Percentiles rank a stretch among this genome's conserved stretches.
Evolutionary conservation across 2,113 vertebrate genomes (phyloP).

Genomic region (Mionectes macconnelli): DNA sequence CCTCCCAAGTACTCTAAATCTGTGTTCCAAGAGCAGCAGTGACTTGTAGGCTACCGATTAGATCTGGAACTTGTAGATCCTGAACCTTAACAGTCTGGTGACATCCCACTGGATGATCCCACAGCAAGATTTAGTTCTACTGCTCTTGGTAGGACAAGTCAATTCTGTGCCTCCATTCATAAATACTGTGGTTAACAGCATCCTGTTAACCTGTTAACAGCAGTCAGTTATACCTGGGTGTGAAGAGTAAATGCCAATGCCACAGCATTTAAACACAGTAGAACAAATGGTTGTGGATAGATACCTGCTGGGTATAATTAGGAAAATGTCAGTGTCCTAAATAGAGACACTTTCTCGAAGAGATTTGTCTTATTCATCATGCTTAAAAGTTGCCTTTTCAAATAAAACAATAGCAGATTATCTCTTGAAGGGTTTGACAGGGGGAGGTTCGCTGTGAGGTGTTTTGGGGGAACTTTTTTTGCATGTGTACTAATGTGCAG

Average conservation of each 20-base stretch:
- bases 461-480: neutral
- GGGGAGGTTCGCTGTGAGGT: neutral
- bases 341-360: neutral
- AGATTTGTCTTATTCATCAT: neutral
- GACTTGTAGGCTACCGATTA: neutral
- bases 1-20: neutral
- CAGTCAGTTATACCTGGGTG: neutral
- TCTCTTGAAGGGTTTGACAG: neutral
- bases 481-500: neutral
- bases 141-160: neutral
- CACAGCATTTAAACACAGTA: neutral
- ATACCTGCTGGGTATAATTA: neutral
- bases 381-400: neutral
- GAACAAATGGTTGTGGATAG: neutral
- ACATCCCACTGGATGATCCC: neutral
- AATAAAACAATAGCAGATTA: neutral
- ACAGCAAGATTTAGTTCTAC: neutral
- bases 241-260: neutral
- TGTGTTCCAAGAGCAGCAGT: neutral
- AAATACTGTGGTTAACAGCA: neutral
- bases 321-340: neutral
- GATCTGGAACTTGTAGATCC: no score
- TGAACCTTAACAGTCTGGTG: neutral
- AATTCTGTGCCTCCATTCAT: neutral
- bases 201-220: no score